Percentiles rank a stretch among this genome's conserved stretches.
These are phyloP conservation scores for Drosophila nr. perissopoda DNA, from an alignment of 2,888 invertebrate genomes.

Conservation along the genomic window DNA sequence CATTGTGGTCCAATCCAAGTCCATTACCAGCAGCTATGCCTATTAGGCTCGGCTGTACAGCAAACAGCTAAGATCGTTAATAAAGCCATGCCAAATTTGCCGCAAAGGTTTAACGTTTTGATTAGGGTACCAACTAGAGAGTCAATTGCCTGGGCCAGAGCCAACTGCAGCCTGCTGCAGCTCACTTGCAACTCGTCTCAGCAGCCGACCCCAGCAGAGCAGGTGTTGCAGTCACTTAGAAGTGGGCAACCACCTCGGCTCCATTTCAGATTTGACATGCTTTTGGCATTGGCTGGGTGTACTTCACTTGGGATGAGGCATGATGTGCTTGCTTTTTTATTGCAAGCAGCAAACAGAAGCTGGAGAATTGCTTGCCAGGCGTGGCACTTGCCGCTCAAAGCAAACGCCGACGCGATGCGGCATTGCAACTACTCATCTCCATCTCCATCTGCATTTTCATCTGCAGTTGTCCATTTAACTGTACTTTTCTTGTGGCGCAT, in stretches of 20 bases:
- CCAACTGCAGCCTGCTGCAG: conserved; percentile 7
- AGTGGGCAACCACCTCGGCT: conserved; percentile 20
- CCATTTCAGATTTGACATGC: conserved; percentile 61
- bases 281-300: conserved; percentile 30
- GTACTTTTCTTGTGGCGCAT: conserved; percentile 61
- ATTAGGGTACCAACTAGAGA: conserved; percentile 55
- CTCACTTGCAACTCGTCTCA: conserved; percentile 17
- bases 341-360: conserved; percentile 52
- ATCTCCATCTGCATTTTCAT: conserved; percentile 13
- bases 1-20: conserved; percentile 36
- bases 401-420: conserved; percentile 31
- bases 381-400: conserved; percentile 26
- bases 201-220: conserved; percentile 30
- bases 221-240: conserved; percentile 53
- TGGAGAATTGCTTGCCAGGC: conserved; percentile 4
- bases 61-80: conserved; percentile 37
- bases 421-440: conserved; percentile 27
- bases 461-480: conserved; percentile 59
- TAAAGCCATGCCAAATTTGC: conserved; percentile 68
- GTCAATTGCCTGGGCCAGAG: conserved; percentile 37
- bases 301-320: conserved; percentile 6
- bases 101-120: conserved; percentile 74
- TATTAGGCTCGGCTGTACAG: conserved; percentile 47
- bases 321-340: conserved; percentile 48
- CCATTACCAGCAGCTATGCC: conserved; percentile 46